These are phyloP conservation scores for Notiomystis cincta DNA, from an alignment of 2,113 vertebrate species.

Conservation along the genomic window DNA sequence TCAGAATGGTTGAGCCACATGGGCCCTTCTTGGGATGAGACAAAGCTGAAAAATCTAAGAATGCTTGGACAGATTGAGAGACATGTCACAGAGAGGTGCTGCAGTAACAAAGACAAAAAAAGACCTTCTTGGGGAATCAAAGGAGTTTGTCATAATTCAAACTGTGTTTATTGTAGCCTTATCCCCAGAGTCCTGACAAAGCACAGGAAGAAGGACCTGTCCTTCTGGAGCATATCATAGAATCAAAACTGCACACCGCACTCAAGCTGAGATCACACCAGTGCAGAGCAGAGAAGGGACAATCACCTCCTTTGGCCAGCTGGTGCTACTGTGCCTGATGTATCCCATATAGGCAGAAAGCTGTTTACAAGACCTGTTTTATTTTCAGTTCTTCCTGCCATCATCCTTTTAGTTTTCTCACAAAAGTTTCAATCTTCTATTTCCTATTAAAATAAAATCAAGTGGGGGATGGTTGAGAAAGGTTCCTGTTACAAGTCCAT, in stretches of 20 bases:
- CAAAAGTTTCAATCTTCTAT: neutral
- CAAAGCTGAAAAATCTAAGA: neutral
- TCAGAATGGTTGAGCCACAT: neutral
- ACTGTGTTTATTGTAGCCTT: neutral
- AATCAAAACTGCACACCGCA: rapidly evolving
- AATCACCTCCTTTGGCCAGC: neutral
- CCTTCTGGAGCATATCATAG: neutral
- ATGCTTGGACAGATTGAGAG: neutral
- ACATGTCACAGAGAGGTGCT: neutral
- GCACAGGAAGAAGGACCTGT: neutral
- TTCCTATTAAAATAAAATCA: neutral
- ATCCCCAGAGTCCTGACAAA: neutral
- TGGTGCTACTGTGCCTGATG: neutral
- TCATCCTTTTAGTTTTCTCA: neutral
- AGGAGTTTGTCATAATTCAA: neutral
- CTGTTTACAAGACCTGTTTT: neutral
- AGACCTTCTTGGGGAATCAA: neutral
- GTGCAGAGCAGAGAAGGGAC: neutral
- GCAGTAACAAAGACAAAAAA: neutral
- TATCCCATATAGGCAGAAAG: neutral
- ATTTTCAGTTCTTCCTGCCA: neutral
- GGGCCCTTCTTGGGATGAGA: neutral
- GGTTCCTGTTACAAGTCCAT: neutral
- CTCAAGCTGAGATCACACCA: neutral
- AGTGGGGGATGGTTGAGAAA: neutral